A percentile compares a stretch with the other conserved stretches of the same genome.
These are phyloP conservation scores for Dichetophora obliterata DNA, from an alignment of 2,888 invertebrate genomes.

Conservation along the genomic window DNA sequence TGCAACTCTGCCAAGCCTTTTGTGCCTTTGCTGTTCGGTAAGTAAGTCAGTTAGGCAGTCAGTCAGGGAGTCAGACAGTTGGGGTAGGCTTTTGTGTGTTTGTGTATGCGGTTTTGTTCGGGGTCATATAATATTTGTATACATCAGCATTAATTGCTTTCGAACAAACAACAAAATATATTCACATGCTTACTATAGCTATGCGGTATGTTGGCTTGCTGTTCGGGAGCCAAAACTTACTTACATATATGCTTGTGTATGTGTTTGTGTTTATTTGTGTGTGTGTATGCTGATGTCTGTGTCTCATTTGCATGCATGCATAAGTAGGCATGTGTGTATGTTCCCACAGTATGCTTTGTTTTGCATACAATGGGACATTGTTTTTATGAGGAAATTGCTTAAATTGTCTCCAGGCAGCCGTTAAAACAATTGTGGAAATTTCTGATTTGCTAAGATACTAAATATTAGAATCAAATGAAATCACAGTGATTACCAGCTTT, in stretches of 20 bases:
- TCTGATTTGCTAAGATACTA: background rate
- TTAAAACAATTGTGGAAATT: background rate
- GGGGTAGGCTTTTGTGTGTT: background rate
- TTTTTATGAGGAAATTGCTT: constrained; percentile 44
- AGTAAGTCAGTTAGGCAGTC: too few species aligned
- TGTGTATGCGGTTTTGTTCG: background rate
- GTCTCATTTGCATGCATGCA: constrained; percentile 13
- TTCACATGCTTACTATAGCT: background rate
- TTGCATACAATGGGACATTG: constrained; percentile 34
- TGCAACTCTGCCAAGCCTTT: too few species aligned
- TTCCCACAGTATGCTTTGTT: constrained; percentile 19
- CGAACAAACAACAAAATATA: constrained; percentile 45
- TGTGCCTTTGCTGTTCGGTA: too few species aligned
- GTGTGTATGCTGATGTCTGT: constrained; percentile 26
- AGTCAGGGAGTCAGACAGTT: background rate
- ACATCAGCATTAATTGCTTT: constrained; percentile 50
- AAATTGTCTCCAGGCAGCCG: constrained; percentile 44
- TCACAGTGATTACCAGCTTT: background rate
- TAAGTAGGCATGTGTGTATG: background rate
- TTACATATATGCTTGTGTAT: constrained; percentile 15
- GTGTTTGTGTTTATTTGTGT: constrained; percentile 30
- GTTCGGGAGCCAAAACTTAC: too few species aligned
- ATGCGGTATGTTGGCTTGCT: background rate
- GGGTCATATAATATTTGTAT: constrained; percentile 14
- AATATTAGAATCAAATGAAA: background rate